These are phyloP conservation scores for Hoplodrina blanda DNA, from an alignment of 2,888 invertebrate genomes.

Conservation along the genomic window DNA sequence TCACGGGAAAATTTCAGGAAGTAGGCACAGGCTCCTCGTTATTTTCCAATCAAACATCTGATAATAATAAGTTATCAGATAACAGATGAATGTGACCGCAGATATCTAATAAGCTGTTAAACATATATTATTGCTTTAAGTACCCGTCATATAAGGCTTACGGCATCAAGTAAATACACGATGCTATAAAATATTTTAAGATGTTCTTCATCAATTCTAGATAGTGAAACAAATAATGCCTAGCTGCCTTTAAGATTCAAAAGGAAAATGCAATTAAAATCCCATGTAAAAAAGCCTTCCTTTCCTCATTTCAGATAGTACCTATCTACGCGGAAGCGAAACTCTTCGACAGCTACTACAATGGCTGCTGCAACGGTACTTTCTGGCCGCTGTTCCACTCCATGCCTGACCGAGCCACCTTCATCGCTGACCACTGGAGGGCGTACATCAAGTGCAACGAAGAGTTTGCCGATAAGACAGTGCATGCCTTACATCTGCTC, in stretches of 20 bases:
- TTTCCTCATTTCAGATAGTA: constrained; percentile 91
- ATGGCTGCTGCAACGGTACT: constrained; percentile 97
- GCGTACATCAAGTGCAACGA: constrained; percentile 95
- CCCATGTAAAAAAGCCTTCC: neutral
- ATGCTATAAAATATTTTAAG: too few species aligned
- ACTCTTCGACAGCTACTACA: constrained; percentile 96
- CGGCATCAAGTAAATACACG: neutral
- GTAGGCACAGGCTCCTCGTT: constrained; percentile 25
- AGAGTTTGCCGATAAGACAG: constrained; percentile 95
- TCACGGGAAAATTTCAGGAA: constrained; percentile 43
- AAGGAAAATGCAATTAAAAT: neutral
- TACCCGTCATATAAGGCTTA: constrained; percentile 28
- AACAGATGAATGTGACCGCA: constrained; percentile 46
- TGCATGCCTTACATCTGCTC: constrained; percentile 92
- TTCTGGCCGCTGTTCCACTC: constrained; percentile 98
- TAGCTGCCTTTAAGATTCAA: neutral
- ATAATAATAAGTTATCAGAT: constrained; percentile 66
- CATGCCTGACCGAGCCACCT: constrained; percentile 97
- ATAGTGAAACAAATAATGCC: neutral
- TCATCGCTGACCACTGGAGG: constrained; percentile 95
- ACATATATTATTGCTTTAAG: constrained; percentile 20
- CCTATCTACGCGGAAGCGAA: constrained; percentile 94
- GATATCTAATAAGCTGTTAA: constrained; percentile 22
- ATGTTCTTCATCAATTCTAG: neutral
- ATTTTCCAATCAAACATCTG: constrained; percentile 63